These are phyloP conservation scores for Neoscelio sp. DNA, from an alignment of 2,888 invertebrate genomes.

Conservation along the genomic window DNA sequence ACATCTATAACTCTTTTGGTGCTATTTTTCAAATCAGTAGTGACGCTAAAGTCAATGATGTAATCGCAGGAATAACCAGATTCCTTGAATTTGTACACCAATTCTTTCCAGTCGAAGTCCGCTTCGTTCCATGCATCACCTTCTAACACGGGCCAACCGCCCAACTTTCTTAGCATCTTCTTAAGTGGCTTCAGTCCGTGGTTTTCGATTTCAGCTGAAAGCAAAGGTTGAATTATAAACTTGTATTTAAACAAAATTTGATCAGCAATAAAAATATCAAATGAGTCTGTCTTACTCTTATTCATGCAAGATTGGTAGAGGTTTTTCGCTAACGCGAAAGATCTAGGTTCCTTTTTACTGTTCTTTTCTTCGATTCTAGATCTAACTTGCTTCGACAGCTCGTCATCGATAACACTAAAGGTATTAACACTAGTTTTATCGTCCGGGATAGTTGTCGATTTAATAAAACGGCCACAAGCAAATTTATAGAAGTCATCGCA, in stretches of 20 bases:
- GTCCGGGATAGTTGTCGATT: conserved; percentile 50
- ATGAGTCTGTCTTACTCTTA: conserved; percentile 61
- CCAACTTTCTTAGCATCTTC: conserved; percentile 89
- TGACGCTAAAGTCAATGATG: conserved; percentile 95
- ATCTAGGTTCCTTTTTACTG: conserved; percentile 48
- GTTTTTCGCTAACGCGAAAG: conserved; percentile 52
- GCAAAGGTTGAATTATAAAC: no score
- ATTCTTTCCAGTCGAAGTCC: conserved; percentile 91
- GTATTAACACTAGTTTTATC: conserved; percentile 49
- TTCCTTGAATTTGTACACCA: conserved; percentile 91
- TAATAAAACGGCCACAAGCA: conserved; percentile 62
- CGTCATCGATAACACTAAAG: conserved; percentile 49
- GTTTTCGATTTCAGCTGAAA: conserved; percentile 90
- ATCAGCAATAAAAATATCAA: background rate
- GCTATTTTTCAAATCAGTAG: conserved; percentile 95
- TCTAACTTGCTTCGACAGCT: conserved; percentile 52
- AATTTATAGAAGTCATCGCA: conserved; percentile 69
- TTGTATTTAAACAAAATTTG: background rate
- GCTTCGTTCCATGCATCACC: conserved; percentile 89
- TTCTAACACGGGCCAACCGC: conserved; percentile 97
- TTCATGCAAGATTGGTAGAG: conserved; percentile 68
- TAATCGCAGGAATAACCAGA: conserved; percentile 95
- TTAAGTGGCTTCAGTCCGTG: conserved; percentile 90
- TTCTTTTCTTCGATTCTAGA: conserved; percentile 41
- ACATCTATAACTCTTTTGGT: conserved; percentile 93